A percentile compares a stretch with the other conserved stretches of the same genome.
Conservation (phyloP, 2,113 vertebrate species). For the Crocuta crocuta region DNA sequence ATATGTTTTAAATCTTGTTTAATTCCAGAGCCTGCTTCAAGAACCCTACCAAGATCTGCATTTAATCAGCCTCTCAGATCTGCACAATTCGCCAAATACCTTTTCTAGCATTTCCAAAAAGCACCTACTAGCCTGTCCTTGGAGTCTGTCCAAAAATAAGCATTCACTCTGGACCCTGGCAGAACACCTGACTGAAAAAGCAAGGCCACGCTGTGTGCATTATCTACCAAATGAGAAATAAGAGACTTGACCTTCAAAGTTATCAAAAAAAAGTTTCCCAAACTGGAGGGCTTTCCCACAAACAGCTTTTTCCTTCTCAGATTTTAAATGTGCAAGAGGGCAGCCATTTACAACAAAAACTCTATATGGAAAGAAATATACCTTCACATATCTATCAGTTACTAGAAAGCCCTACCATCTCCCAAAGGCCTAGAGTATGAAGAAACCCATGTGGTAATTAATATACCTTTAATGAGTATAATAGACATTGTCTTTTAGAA, state of each 20-base stretch:
- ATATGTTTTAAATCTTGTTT: slow-evolving; percentile 56
- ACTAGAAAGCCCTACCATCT: not conserved
- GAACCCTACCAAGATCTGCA: slow-evolving; percentile 20
- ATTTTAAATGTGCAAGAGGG: slow-evolving; percentile 38
- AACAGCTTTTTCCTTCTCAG: not conserved
- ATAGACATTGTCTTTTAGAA: not conserved
- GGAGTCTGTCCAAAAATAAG: slow-evolving; percentile 35
- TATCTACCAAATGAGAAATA: not conserved
- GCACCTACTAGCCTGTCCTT: not conserved
- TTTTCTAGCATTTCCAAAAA: slow-evolving; percentile 10
- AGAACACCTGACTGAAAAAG: slow-evolving; percentile 40
- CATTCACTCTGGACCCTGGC: not conserved
- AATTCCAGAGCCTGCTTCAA: not conserved
- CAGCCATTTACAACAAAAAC: not conserved
- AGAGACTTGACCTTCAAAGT: not conserved
- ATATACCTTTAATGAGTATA: not conserved
- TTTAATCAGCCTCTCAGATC: slow-evolving; percentile 52
- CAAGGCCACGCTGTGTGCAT: not conserved
- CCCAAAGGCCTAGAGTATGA: not conserved
- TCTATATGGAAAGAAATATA: not conserved
- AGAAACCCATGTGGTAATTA: not conserved
- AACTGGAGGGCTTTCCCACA: not conserved
- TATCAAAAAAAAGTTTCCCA: not conserved
- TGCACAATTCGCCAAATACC: slow-evolving; percentile 28
- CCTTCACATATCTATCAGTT: not conserved